A percentile compares a stretch with the other conserved stretches of the same genome.
phyloP scores from a whole-genome alignment of 2,113 vertebrate genomes.

The Promerops cafer region DNA sequence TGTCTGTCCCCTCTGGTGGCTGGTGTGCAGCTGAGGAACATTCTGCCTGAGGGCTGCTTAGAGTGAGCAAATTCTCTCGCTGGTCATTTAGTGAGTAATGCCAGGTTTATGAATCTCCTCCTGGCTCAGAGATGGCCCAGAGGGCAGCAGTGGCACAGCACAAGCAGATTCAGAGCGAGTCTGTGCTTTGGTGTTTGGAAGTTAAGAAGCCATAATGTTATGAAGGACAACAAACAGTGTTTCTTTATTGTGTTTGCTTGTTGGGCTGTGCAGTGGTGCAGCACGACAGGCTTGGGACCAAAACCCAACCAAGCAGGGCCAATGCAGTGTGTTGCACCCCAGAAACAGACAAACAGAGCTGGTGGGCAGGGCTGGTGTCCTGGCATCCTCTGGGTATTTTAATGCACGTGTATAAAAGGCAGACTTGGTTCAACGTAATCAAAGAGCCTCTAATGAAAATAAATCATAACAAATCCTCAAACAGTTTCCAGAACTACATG shows the following conservation, averaged over 20 bases:
- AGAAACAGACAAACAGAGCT: neutral
- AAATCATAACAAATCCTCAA: neutral
- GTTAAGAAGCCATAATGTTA: neutral
- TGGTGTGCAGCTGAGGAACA: neutral
- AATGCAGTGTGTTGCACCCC: neutral
- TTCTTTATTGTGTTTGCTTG: neutral
- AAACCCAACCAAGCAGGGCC: neutral
- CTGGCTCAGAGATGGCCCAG: neutral
- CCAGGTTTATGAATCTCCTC: neutral
- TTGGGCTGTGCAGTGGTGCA: neutral
- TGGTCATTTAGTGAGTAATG: neutral
- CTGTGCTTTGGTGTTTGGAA: neutral
- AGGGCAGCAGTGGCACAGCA: neutral
- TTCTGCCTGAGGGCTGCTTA: neutral
- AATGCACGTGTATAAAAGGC: neutral
- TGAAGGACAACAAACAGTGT: neutral
- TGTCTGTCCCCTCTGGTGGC: neutral
- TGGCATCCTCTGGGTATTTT: neutral
- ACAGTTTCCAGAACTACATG: neutral
- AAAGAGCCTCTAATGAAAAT: neutral
- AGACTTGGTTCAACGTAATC: neutral
- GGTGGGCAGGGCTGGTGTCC: neutral
- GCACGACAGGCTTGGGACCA: neutral
- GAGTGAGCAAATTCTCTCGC: neutral
- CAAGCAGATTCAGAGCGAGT: neutral